Base-by-base conservation (phyloP, 2,113 vertebrate genomes). In the Sander vitreus region DNA sequence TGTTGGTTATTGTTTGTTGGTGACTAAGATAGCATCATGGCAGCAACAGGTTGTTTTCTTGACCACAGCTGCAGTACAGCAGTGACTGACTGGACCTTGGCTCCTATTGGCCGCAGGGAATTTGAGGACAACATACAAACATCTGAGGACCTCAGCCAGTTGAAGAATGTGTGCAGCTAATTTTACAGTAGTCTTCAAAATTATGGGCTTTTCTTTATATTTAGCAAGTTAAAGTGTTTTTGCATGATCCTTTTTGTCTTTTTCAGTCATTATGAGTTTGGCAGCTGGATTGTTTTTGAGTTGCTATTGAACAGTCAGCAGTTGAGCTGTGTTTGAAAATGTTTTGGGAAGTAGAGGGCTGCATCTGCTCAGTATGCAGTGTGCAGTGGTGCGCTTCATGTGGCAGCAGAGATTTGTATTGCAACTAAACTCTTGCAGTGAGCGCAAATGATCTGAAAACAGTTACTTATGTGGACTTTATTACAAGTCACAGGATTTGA, bases 341-440 rank as follows among this genome's bases (percentile, higher is more conserved):
- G 62, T 68, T 84, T 70, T 60, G 10, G 21, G 57, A 72, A 51
- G 71, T 33, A 25, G 51, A 54, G 6, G 50, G 79, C 70, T 90
- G 73, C 88, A 86, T 88, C 81, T 88, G 91, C 74, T 85, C 62
- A 55, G 43, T 18, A 6, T 67, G 55, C 60, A 60, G 65, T 79
- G 80, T 87, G 91, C 88, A 91, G 79, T 73, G 83, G 76, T 86
- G 83, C 63, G 72, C 78, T 84, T 39, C 64, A 66, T 76, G 71
- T 76, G 82, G 66, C 85, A 83, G 81, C 83, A 85, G 68, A 80
- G 77, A 81, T 82, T 85, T 70, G 39, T 73, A 39, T 21, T 30
- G 55, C 64, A 67, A 43, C 65, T 76, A 50, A 80, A 87, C 73
- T 83, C 69, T 71, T 73, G 69, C 80, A 82, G 51, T 21, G 23